These are phyloP conservation scores for Intellagama lesueurii DNA, from an alignment of 2,797 vertebrate species.

Conservation along the genomic window DNA sequence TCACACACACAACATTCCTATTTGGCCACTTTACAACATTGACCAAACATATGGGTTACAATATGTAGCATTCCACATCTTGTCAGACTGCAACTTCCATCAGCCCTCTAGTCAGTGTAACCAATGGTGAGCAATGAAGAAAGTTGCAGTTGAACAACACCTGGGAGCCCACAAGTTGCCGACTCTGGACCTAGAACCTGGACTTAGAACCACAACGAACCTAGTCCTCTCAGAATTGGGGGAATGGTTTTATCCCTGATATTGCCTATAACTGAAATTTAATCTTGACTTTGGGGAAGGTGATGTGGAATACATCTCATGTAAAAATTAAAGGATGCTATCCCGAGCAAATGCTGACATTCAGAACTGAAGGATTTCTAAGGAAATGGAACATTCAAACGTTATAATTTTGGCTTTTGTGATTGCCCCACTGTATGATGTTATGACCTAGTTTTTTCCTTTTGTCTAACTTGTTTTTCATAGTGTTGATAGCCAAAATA, in stretches of 20 bases:
- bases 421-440: slow-evolving; percentile 46
- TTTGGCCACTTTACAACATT: not conserved
- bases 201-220: not conserved
- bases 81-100: not conserved
- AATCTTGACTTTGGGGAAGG: not conserved
- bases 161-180: not conserved
- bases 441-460: slow-evolving; percentile 43
- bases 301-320: slow-evolving; percentile 37
- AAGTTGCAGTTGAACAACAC: not conserved
- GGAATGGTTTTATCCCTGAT: not conserved
- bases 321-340: slow-evolving; percentile 48
- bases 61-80: not conserved
- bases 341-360: slow-evolving; percentile 31
- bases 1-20: not conserved
- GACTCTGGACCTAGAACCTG: not conserved
- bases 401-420: slow-evolving; percentile 41
- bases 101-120: no score
- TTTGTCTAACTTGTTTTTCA: slow-evolving; percentile 43
- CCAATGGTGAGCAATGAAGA: not conserved
- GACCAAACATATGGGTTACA: not conserved
- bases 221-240: not conserved
- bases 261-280: not conserved
- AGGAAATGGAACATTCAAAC: slow-evolving; percentile 38
- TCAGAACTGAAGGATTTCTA: slow-evolving; percentile 35
- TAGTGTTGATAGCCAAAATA: slow-evolving; percentile 48